Evolutionary conservation across 2,113 vertebrate species (phyloP).

Genomic region (Sus scrofa): DNA sequence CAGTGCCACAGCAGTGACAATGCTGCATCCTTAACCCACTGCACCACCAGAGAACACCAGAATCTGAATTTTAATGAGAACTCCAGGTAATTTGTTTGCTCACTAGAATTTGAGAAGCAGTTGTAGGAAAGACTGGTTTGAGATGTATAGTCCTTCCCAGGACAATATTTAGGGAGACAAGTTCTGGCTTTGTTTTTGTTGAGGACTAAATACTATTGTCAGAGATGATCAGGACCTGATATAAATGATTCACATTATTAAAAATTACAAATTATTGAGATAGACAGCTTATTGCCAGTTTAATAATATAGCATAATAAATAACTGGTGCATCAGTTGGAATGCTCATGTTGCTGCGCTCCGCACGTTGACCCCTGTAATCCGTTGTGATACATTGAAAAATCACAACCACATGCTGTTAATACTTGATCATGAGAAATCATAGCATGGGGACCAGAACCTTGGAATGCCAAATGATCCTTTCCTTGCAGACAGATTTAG

Average conservation of each 20-base stretch:
- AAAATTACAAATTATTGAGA: neutral
- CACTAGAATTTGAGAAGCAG: neutral
- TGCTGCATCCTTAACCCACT: too few relatives aligned
- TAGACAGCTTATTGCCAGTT: neutral
- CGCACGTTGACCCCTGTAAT: neutral
- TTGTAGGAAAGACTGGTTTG: neutral
- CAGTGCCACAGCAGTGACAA: too few relatives aligned
- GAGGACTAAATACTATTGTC: neutral
- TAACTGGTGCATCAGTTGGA: neutral
- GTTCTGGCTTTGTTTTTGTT: neutral
- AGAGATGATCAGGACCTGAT: neutral
- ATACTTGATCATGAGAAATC: conserved; percentile 1
- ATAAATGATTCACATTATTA: conserved; percentile 16
- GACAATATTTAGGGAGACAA: neutral
- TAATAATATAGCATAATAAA: neutral
- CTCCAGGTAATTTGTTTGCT: neutral
- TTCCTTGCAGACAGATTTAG: neutral
- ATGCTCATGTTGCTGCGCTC: neutral
- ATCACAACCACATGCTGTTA: neutral
- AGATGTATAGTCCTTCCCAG: neutral
- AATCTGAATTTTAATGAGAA: conserved; percentile 23
- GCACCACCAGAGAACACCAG: neutral
- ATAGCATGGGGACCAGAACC: neutral
- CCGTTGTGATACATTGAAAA: neutral
- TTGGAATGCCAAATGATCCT: neutral